Evolutionary conservation across 2,888 invertebrate species (phyloP), one percentile per base, ranked within the genome.

Genomic region (Plutella xylostella): DNA sequence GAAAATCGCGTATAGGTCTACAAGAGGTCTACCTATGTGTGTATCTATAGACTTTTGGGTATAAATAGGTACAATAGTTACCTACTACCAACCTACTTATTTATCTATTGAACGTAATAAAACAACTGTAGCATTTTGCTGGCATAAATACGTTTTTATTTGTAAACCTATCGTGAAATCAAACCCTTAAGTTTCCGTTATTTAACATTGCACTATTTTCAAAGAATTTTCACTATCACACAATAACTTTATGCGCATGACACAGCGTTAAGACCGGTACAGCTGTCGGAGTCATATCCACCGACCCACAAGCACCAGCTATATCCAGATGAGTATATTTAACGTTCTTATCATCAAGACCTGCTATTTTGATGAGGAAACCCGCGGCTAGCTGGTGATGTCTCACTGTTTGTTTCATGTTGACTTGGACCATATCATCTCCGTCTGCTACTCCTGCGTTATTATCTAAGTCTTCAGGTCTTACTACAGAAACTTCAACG

Each of bases 311-410:
- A 0, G 91, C 89, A 0, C 88, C 91, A 11, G 93, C 93, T 34
- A 94, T 90, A 57, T 92, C 92, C 61, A 92, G 58, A 68, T 92
- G 92, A 0, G 91, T 90, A 68, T 92, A 96, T 55, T 91, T 91
- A 39, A 95, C 63, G 20, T 94, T 94, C 51, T 84, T 85, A 74
- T 93, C 89, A 58, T 94, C 92, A 43, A 96, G 74, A 0, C 93
- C 93, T 1, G 93, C 91, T 2, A 92, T 90, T 72, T 89, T 86
- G 45, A 95, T 89, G 51, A 97, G 75, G 63, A 96, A 97, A 0
- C 78, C 83, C 1, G 76, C 80, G 0, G 80, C 80, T 0, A 80
- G 48, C 51, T 83, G 83, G 51, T 77, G 71, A 74, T 90, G 65
- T 68, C 88, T 60, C 72, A 49, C 54, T 21, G 69, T 75, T 0